These are phyloP conservation scores for Cyprinodon brontotheroides DNA, from an alignment of 2,113 vertebrate species.

Conservation along the genomic window DNA sequence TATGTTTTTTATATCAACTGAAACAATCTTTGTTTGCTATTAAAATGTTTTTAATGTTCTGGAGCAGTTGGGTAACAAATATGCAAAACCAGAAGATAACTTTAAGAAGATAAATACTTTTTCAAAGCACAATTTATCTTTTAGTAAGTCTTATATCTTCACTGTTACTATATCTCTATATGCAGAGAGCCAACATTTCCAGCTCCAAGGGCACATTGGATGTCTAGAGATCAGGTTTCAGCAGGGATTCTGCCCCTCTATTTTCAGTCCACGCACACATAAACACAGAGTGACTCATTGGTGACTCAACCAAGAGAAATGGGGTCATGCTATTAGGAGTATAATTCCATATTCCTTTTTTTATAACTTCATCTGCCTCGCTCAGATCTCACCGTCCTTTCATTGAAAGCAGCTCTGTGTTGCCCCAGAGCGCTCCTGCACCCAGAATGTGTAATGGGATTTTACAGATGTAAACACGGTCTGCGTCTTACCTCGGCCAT, in stretches of 20 bases:
- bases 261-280: slow-evolving; percentile 20
- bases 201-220: slow-evolving; percentile 15
- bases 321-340: slow-evolving; percentile 45
- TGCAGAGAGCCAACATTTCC: slow-evolving; percentile 17
- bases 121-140: too few species aligned
- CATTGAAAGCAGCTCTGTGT: background rate
- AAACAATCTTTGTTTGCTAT: too few species aligned
- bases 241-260: slow-evolving; percentile 24
- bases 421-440: background rate
- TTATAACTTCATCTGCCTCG: slow-evolving; percentile 18
- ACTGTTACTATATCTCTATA: slow-evolving; percentile 22
- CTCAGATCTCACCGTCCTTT: background rate
- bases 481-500: slow-evolving; percentile 86
- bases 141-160: background rate
- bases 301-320: slow-evolving; percentile 62
- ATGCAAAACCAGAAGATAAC: too few species aligned
- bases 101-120: too few species aligned
- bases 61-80: too few species aligned
- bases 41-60: too few species aligned
- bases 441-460: background rate
- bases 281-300: slow-evolving; percentile 43
- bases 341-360: slow-evolving; percentile 33
- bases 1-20: too few species aligned
- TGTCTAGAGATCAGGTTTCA: slow-evolving; percentile 39
- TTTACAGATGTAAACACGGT: background rate